phyloP scores from a whole-genome alignment of 2,888 invertebrate genomes.

The Bugulina stolonifera region DNA sequence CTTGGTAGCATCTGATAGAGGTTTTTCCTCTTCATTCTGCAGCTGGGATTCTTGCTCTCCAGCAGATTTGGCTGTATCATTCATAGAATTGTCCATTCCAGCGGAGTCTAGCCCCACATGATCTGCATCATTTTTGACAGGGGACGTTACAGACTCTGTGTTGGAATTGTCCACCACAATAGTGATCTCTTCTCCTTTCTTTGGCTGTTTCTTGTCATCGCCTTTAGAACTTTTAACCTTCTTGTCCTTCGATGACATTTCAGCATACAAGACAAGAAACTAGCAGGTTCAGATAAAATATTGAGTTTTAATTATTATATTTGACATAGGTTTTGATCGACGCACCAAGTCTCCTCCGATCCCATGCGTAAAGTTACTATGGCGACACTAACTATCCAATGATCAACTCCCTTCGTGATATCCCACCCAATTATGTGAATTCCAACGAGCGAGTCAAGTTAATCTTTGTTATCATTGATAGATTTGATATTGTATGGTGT shows the following conservation, averaged over 20 bases:
- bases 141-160: slow-evolving; percentile 10
- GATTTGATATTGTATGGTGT: no score
- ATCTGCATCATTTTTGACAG: slow-evolving; percentile 3
- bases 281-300: no score
- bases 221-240: slow-evolving; percentile 36
- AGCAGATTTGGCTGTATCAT: neutral
- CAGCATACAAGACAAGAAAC: no score
- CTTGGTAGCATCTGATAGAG: slow-evolving; percentile 28
- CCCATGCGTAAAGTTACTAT: neutral
- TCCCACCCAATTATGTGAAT: neutral
- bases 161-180: slow-evolving; percentile 33
- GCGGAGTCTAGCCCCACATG: neutral
- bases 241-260: slow-evolving; percentile 41
- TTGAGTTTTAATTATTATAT: no score
- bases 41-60: neutral
- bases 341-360: no score
- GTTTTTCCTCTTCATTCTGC: neutral
- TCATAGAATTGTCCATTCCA: neutral
- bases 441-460: no score
- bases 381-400: neutral
- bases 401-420: neutral
- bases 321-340: no score
- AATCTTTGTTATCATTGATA: no score
- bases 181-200: slow-evolving; percentile 39
- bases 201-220: slow-evolving; percentile 37